Conservation (phyloP, 2,113 vertebrate species). For the Cygnus atratus region DNA sequence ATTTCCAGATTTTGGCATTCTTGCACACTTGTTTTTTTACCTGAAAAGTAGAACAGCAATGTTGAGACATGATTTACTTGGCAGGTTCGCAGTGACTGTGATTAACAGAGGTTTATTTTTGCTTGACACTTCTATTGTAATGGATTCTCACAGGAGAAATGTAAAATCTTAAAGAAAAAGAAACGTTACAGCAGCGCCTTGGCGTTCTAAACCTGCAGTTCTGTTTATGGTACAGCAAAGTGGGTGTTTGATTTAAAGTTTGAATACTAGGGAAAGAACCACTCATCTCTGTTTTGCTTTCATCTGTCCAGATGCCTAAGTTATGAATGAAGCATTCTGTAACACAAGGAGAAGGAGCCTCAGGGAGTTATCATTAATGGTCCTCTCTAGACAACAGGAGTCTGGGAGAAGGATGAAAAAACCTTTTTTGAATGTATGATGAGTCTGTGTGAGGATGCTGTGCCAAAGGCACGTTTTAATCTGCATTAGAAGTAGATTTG, state of each 20-base stretch:
- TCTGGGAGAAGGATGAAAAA: not conserved
- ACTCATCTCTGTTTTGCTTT: slow-evolving; percentile 12
- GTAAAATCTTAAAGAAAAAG: slow-evolving; percentile 32
- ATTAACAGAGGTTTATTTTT: slow-evolving; percentile 44
- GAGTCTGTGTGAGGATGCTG: not conserved
- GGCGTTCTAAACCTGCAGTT: not conserved
- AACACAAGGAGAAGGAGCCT: not conserved
- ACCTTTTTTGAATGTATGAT: not conserved
- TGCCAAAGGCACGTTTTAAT: not conserved
- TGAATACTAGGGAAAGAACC: not conserved
- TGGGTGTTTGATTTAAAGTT: slow-evolving; percentile 33
- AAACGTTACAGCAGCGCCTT: not conserved
- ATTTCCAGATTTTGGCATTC: not conserved
- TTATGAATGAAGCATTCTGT: slow-evolving; percentile 14
- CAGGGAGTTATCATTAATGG: not conserved
- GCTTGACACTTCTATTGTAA: slow-evolving; percentile 38
- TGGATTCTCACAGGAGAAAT: slow-evolving; percentile 27
- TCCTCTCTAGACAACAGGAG: not conserved
- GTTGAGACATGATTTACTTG: not conserved
- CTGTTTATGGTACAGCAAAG: slow-evolving; percentile 13
- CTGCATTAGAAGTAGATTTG: not conserved
- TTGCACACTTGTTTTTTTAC: not conserved
- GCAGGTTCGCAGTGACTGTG: not conserved
- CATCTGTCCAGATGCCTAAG: slow-evolving; percentile 9
- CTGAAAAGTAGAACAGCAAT: not conserved